Evolutionary conservation across 1,140 invertebrate genomes (phyloP).

Genomic region (Drosophila obscura): DNA sequence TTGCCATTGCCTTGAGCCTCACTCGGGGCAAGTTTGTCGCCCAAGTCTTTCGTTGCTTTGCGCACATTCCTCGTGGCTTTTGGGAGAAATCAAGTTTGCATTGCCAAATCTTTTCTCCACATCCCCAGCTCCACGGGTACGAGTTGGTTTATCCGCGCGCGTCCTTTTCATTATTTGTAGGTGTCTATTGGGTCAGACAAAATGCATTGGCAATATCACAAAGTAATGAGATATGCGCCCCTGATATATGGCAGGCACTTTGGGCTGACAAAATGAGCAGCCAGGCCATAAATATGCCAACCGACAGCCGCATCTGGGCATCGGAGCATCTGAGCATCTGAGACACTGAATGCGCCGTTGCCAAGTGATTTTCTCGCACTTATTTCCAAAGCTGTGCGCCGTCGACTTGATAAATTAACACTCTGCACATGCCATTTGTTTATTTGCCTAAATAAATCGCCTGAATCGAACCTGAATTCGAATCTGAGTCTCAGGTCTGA

Average conservation of each 20-base stretch:
- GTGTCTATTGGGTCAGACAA: slow-evolving; percentile 65
- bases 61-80: slow-evolving; percentile 5
- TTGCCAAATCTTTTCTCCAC: slow-evolving; percentile 44
- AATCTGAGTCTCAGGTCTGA: slow-evolving; percentile 51
- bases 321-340: slow-evolving; percentile 21
- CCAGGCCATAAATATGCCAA: slow-evolving; percentile 62
- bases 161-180: slow-evolving; percentile 51
- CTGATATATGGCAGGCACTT: slow-evolving; percentile 77
- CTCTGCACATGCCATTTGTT: slow-evolving; percentile 80
- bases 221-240: slow-evolving; percentile 74
- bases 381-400: slow-evolving; percentile 59
- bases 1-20: background rate
- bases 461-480: slow-evolving; percentile 52
- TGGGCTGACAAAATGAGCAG: slow-evolving; percentile 72
- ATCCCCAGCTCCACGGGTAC: background rate
- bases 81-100: slow-evolving; percentile 37
- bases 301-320: slow-evolving; percentile 38
- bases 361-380: slow-evolving; percentile 79
- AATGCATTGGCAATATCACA: slow-evolving; percentile 58
- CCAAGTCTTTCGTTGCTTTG: slow-evolving; percentile 26
- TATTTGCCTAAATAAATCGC: slow-evolving; percentile 79
- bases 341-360: slow-evolving; percentile 39
- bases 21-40: slow-evolving; percentile 30
- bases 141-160: slow-evolving; percentile 5
- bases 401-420: slow-evolving; percentile 78